Evolutionary conservation across 1,140 invertebrate species (phyloP).

Genomic region (Heliothis virescens): DNA sequence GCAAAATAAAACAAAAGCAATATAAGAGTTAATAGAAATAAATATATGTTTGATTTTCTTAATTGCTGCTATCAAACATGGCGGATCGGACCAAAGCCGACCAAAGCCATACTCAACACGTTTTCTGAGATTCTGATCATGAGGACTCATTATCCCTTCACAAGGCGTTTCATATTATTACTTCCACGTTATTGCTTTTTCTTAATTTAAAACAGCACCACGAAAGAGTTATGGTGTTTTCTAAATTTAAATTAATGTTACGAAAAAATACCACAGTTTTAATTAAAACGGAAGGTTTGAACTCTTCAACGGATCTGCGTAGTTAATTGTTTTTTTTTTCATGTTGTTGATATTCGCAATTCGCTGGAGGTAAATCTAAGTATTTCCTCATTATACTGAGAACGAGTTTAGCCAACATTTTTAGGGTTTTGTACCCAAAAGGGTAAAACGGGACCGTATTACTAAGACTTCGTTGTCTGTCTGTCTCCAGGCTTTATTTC

Average conservation of each 20-base stretch:
- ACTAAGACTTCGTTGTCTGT: no score
- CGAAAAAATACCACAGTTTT: conserved; percentile 54
- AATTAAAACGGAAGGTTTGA: conserved; percentile 73
- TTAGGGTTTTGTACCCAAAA: no score
- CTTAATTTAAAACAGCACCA: background rate
- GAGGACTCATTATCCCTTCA: no score
- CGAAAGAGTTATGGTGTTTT: conserved; percentile 14
- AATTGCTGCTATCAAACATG: no score
- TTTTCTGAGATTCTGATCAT: no score
- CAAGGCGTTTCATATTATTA: background rate
- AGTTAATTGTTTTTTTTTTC: conserved; percentile 68
- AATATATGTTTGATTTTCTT: no score
- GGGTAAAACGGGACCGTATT: no score
- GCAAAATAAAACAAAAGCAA: no score
- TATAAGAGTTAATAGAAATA: no score
- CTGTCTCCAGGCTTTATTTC: no score
- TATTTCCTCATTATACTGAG: conserved; percentile 70
- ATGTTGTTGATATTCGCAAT: conserved; percentile 62
- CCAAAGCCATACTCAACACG: no score
- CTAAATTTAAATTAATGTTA: conserved; percentile 18
- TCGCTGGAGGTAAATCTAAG: conserved; percentile 54
- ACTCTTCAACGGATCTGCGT: conserved; percentile 60
- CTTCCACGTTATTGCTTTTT: background rate
- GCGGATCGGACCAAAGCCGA: no score
- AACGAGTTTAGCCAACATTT: conserved; percentile 58